Percentiles rank a stretch among this genome's conserved stretches.
Conservation (phyloP, 1,140 invertebrate species). For the Trichonephila clavipes region DNA sequence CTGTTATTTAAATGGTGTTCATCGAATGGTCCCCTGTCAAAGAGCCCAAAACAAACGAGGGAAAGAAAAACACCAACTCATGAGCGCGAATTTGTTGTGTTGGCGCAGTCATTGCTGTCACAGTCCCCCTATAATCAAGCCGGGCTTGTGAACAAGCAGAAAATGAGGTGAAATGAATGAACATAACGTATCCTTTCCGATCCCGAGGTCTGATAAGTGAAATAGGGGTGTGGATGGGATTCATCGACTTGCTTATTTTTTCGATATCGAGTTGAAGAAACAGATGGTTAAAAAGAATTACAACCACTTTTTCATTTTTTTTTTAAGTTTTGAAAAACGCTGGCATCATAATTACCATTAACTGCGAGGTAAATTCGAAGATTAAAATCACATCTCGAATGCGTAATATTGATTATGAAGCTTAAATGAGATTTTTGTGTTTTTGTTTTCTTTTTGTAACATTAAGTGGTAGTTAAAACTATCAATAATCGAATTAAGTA, state of each 20-base stretch:
- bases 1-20: conserved; percentile 50
- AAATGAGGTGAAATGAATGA: neutral
- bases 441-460: too few species aligned
- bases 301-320: neutral
- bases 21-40: conserved; percentile 35
- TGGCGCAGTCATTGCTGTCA: neutral
- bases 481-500: too few species aligned
- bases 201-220: neutral
- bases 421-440: too few species aligned
- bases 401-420: too few species aligned
- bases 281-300: neutral
- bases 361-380: too few species aligned
- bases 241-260: neutral
- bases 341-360: too few species aligned
- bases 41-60: conserved; percentile 28
- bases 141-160: neutral
- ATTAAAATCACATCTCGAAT: too few species aligned
- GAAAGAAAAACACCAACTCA: neutral
- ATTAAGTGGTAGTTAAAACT: too few species aligned
- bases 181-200: neutral
- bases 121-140: conserved; percentile 14
- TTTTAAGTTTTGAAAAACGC: neutral
- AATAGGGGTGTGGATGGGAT: neutral
- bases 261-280: neutral
- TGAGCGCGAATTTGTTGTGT: conserved; percentile 8